Percentiles rank a stretch among this genome's conserved stretches.
Evolutionary conservation across 2,888 invertebrate genomes (phyloP).

Genomic region (Drymonia ruficornis): DNA sequence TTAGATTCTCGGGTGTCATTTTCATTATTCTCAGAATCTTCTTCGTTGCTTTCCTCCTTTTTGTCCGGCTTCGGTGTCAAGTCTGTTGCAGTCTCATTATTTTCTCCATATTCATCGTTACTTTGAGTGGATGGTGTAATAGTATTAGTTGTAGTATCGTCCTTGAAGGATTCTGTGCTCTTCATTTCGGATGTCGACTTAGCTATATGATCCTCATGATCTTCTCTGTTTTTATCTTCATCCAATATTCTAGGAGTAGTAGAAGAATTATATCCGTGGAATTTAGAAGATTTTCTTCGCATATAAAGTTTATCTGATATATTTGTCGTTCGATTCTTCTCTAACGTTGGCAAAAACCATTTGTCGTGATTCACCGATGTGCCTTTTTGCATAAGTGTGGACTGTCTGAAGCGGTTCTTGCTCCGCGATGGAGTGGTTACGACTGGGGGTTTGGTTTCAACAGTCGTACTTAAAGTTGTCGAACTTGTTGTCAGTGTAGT

Average conservation of each 20-base stretch:
- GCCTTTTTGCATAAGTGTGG: constrained; percentile 72
- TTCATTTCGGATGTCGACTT: constrained; percentile 28
- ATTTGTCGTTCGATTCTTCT: constrained; percentile 47
- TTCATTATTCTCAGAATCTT: constrained; percentile 29
- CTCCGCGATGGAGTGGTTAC: constrained; percentile 51
- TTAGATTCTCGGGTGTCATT: constrained; percentile 49
- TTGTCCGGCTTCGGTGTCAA: constrained; percentile 18
- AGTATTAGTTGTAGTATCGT: constrained; percentile 23
- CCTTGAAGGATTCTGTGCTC: constrained; percentile 29
- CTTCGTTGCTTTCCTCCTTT: constrained; percentile 34
- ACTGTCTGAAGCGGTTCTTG: constrained; percentile 72
- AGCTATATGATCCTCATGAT: constrained; percentile 47
- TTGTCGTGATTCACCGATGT: constrained; percentile 79
- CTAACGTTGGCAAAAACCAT: constrained; percentile 54
- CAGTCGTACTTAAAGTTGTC: constrained; percentile 19
- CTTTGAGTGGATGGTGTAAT: constrained; percentile 34
- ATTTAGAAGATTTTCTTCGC: constrained; percentile 75
- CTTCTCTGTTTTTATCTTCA: constrained; percentile 45
- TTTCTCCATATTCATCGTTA: constrained; percentile 43
- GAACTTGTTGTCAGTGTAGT: constrained; percentile 21
- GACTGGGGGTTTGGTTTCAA: constrained; percentile 31
- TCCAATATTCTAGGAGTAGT: constrained; percentile 53
- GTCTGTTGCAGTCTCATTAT: constrained; percentile 39
- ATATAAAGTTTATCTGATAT: constrained; percentile 40
- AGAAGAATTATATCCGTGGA: constrained; percentile 66